A percentile compares a stretch with the other conserved stretches of the same genome.
These are phyloP conservation scores for Ophioderma brevispina DNA, from an alignment of 35 echinoderm and acorn worm species.

Conservation along the genomic window DNA sequence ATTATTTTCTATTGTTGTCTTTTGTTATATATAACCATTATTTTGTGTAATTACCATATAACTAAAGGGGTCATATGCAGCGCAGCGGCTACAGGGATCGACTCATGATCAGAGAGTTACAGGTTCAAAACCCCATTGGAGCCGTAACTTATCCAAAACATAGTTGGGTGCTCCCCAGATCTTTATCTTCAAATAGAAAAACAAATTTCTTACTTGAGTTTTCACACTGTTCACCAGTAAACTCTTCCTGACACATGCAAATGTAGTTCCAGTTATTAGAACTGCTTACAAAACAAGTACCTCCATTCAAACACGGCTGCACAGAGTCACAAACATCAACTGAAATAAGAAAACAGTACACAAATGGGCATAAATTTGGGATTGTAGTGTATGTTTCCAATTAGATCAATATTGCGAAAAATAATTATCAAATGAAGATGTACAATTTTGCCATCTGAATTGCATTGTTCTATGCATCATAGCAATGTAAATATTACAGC, in stretches of 20 bases:
- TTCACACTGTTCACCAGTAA: neutral
- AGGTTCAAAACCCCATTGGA: neutral
- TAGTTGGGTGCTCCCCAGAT: neutral
- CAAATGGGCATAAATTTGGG: too few species aligned
- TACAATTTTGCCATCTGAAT: too few species aligned
- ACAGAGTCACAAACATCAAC: neutral
- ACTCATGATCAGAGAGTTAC: neutral
- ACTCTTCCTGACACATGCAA: neutral
- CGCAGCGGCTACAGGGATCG: neutral
- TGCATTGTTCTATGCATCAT: too few species aligned
- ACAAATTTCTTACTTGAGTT: neutral
- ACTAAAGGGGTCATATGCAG: neutral
- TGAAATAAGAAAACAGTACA: too few species aligned
- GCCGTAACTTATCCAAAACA: neutral
- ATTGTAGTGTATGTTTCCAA: too few species aligned
- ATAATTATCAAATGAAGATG: too few species aligned
- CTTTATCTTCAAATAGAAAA: neutral
- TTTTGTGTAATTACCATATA: neutral
- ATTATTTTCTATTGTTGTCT: too few species aligned
- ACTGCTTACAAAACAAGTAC: neutral
- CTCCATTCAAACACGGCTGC: neutral
- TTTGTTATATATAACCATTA: too few species aligned
- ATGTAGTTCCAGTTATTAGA: neutral
- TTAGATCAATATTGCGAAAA: too few species aligned
- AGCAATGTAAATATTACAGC: too few species aligned